Conservation (phyloP, 2,888 invertebrate species). For the Rhopalosiphum nymphaeae region DNA sequence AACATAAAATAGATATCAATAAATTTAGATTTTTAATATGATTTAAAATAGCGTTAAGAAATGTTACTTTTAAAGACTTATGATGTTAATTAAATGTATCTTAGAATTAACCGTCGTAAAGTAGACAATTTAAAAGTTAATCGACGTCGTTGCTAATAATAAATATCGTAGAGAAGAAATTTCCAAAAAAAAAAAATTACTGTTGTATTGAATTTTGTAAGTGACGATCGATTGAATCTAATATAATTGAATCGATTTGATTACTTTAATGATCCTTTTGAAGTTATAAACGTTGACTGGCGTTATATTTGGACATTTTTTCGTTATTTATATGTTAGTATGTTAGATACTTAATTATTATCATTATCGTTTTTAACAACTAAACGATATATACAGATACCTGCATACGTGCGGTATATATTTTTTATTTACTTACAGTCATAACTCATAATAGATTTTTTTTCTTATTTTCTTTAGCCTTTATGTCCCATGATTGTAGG, state of each 20-base stretch:
- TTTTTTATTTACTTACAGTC: constrained; percentile 20
- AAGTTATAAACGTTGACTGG: not conserved
- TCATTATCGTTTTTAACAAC: not conserved
- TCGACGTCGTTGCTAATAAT: not conserved
- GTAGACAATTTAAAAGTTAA: not conserved
- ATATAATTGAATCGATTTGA: not conserved
- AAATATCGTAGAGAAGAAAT: not conserved
- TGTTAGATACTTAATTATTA: not conserved
- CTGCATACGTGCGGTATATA: not conserved
- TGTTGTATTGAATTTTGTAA: not conserved
- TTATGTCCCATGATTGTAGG: constrained; percentile 14
- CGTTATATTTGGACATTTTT: not conserved
- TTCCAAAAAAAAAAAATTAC: not conserved
- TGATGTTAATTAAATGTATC: no score
- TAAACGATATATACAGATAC: not conserved
- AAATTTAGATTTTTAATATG: no score
- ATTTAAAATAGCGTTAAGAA: no score
- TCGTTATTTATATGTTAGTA: not conserved
- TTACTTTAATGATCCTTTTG: not conserved
- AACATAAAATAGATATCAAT: no score
- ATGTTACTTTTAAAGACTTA: no score
- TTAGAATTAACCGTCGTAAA: not conserved
- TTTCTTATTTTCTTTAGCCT: not conserved
- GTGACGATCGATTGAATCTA: not conserved
- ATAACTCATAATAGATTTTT: constrained; percentile 9